Percentiles rank a stretch among this genome's conserved stretches.
Conservation (phyloP, 2,797 vertebrate genomes). For the Sebastes vulpes region DNA sequence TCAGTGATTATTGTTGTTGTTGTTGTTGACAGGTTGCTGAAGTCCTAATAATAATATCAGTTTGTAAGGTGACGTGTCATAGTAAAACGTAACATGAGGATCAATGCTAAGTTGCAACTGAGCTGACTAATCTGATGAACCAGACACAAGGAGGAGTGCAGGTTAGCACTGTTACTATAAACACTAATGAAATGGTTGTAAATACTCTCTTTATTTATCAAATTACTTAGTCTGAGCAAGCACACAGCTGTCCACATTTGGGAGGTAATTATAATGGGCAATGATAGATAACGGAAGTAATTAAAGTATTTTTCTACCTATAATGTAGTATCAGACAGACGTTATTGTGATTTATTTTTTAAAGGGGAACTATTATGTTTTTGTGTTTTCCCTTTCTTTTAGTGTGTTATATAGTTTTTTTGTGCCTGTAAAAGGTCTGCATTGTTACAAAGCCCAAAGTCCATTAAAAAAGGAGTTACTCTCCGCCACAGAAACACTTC, state of each 20-base stretch:
- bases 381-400: no score
- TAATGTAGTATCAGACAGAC: neutral
- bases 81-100: conserved; percentile 20
- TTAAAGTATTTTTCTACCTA: neutral
- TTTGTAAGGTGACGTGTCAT: conserved; percentile 69
- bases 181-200: neutral
- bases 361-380: neutral
- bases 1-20: neutral
- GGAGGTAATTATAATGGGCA: neutral
- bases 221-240: neutral
- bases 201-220: neutral
- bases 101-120: conserved; percentile 26
- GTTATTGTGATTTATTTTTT: neutral
- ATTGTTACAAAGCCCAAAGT: no score
- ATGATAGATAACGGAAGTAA: neutral
- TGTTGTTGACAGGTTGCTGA: neutral
- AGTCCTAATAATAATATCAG: neutral
- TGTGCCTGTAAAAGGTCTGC: no score
- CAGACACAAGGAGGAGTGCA: neutral
- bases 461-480: no score
- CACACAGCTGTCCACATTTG: conserved; percentile 1
- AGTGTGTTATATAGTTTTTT: no score
- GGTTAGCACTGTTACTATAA: neutral
- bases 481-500: no score
- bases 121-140: conserved; percentile 36